Percentiles rank a stretch among this genome's conserved stretches.
Evolutionary conservation across 2,113 vertebrate species (phyloP).

Genomic region (Odobenus rosmarus): DNA sequence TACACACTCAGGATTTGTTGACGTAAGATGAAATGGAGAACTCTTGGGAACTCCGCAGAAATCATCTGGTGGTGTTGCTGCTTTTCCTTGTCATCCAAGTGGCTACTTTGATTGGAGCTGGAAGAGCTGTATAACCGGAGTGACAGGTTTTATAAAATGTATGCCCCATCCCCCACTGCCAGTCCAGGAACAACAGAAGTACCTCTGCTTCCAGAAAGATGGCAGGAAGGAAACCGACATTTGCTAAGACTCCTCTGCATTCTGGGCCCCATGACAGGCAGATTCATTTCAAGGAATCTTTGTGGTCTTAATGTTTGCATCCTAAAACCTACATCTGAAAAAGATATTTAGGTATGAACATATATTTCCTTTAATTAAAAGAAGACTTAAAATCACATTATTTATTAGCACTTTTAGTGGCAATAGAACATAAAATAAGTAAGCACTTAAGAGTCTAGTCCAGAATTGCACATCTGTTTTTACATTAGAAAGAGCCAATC

Average conservation of each 20-base stretch:
- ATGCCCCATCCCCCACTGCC: background rate
- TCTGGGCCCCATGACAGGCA: background rate
- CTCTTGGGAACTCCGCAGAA: background rate
- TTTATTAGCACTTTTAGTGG: background rate
- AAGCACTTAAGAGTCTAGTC: background rate
- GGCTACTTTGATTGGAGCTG: background rate
- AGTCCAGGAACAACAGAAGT: background rate
- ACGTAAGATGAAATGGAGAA: background rate
- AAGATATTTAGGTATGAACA: background rate
- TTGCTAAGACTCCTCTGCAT: background rate
- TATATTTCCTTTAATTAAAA: background rate
- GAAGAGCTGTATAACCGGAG: background rate
- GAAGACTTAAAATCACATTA: background rate
- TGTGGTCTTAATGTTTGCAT: background rate
- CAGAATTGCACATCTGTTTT: background rate
- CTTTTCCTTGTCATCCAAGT: background rate
- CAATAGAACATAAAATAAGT: background rate
- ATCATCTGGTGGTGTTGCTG: background rate
- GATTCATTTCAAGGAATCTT: background rate
- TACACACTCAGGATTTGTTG: background rate
- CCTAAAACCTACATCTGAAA: background rate
- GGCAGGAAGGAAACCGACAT: background rate
- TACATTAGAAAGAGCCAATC: background rate
- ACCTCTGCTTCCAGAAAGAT: background rate
- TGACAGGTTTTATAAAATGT: background rate